Evolutionary conservation across 2,113 vertebrate species (phyloP).

Genomic region (Mionectes macconnelli): DNA sequence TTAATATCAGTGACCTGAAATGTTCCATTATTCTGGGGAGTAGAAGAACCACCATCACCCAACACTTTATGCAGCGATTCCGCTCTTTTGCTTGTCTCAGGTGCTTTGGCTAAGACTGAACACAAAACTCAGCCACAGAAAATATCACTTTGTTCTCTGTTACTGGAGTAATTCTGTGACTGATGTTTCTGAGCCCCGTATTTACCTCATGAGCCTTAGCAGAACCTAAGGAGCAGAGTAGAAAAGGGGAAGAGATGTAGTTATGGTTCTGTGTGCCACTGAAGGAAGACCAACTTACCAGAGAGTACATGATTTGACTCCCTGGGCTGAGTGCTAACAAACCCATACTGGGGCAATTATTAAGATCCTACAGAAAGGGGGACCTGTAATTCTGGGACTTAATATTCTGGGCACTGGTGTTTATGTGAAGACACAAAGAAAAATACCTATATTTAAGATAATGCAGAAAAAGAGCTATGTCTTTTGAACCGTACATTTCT

Average conservation of each 20-base stretch:
- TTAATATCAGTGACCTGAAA: neutral
- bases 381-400: neutral
- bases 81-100: neutral
- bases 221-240: neutral
- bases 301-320: neutral
- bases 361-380: neutral
- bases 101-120: neutral
- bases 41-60: neutral
- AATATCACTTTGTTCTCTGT: neutral
- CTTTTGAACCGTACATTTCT: conserved; percentile 20
- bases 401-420: neutral
- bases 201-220: neutral
- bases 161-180: neutral
- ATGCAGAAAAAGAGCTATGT: neutral
- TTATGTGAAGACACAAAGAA: neutral
- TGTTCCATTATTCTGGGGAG: neutral
- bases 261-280: neutral
- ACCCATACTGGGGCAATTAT: neutral
- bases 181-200: neutral
- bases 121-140: neutral
- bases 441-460: neutral
- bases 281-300: neutral
- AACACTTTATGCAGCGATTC: neutral
- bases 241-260: neutral
- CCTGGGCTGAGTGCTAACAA: neutral